Percentiles rank a stretch among this genome's conserved stretches.
These are phyloP conservation scores for Parthenolecanium corni DNA, from an alignment of 2,888 invertebrate species.

Conservation along the genomic window DNA sequence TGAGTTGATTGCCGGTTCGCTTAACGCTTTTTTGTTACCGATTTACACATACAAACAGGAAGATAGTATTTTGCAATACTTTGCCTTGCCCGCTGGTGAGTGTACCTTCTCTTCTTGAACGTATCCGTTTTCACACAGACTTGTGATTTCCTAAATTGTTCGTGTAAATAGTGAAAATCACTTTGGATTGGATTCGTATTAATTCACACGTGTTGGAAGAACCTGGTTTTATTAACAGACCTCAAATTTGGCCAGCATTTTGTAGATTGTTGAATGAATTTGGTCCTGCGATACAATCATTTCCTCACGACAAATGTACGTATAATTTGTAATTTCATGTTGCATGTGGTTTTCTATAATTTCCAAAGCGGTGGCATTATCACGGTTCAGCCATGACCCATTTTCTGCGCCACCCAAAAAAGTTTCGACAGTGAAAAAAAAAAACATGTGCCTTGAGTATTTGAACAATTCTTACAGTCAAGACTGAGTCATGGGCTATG, in stretches of 20 bases:
- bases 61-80: conserved; percentile 47
- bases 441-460: no score
- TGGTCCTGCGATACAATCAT: conserved; percentile 43
- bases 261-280: conserved; percentile 61
- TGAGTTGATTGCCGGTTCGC: conserved; percentile 51
- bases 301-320: conserved; percentile 47
- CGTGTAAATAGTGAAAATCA: conserved; percentile 63
- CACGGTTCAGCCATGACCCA: no score
- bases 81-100: conserved; percentile 57
- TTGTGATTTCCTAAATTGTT: no score
- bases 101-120: no score
- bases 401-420: no score
- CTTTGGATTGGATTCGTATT: conserved; percentile 57
- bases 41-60: conserved; percentile 56
- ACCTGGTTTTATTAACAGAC: conserved; percentile 45
- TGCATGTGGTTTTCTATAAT: no score
- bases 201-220: conserved; percentile 45
- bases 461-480: no score
- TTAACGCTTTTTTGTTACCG: conserved; percentile 58
- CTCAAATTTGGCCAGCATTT: conserved; percentile 67
- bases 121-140: no score
- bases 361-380: no score
- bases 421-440: no score
- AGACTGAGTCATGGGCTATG: no score
- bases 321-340: conserved; percentile 32